Base-by-base conservation (phyloP, 2,888 invertebrate genomes). In the Dexiosoma caninum region DNA sequence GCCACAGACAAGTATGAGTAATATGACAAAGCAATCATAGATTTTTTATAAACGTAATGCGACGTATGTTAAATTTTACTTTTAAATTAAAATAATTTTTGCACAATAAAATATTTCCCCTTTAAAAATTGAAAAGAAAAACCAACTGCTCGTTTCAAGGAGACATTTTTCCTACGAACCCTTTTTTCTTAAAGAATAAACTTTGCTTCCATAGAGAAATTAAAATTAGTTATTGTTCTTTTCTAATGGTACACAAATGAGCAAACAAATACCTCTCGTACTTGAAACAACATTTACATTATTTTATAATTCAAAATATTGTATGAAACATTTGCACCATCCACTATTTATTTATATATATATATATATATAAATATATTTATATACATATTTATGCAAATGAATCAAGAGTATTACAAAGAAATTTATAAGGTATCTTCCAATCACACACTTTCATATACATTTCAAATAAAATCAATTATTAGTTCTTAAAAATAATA, bases 261-360 rank as follows among this genome's bases (percentile, higher is more conserved):
- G 12, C 42, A 51, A 37, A 49, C n/a, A 60, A 62, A 44, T 53
- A 16, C 0, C n/a, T n/a, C n/a, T n/a, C 6, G 27, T 19, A 42
- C 27, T 42, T 21, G 62, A 35, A 62, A 35, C 0, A 19, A n/a
- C 32, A 53, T 53, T 72, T 35, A 16, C 60, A 51, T 40, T 60
- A 71, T 60, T 71, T 60, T 21, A 51, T 72, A 80, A 75, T 75
- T 75, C 21, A 62, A 57, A 51, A 79, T 64, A 64, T 79, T 69
- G n/a, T 35, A 32, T 46, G 55, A 64, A 71, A 57, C 9, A 76
- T 75, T 42, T 75, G 42, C 37, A 23, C 12, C 16, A 66, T 14
- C 32, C 12, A 69, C 66, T 64, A 71, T 76, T 80, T 67, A 71
- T 81, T n/a, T n/a, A n/a, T n/a, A n/a, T n/a, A n/a, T n/a, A n/a